A percentile compares a stretch with the other conserved stretches of the same genome.
Evolutionary conservation across 1,140 invertebrate genomes (phyloP).

Genomic region (Cotesia chilonis): DNA sequence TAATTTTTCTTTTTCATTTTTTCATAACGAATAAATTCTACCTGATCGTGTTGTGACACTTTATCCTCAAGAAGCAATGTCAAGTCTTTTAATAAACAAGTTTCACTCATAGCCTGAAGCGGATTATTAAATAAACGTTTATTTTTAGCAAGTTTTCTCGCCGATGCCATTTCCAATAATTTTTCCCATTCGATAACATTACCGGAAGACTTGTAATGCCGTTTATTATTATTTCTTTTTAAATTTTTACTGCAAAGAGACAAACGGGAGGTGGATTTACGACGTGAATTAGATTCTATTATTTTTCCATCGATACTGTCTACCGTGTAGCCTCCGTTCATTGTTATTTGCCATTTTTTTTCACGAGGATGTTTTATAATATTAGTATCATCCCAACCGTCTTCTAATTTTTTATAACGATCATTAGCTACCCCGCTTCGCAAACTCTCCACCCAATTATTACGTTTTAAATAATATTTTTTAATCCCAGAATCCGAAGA

Average conservation of each 20-base stretch:
- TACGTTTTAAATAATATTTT: slow-evolving; percentile 54
- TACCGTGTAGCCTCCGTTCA: slow-evolving; percentile 37
- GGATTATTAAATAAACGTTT: slow-evolving; percentile 56
- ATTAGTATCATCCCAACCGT: slow-evolving; percentile 60
- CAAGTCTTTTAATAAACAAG: slow-evolving; percentile 61
- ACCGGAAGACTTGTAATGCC: slow-evolving; percentile 46
- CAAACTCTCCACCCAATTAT: slow-evolving; percentile 62
- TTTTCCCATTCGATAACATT: slow-evolving; percentile 65
- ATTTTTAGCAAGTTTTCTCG: slow-evolving; percentile 56
- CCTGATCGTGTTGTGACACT: slow-evolving; percentile 48
- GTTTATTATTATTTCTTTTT: slow-evolving; percentile 36
- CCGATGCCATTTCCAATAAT: slow-evolving; percentile 67
- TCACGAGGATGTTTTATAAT: slow-evolving; percentile 51
- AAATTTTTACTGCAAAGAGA: slow-evolving; percentile 22
- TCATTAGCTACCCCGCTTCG: slow-evolving; percentile 49
- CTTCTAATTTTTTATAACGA: slow-evolving; percentile 54
- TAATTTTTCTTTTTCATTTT: too few species aligned
- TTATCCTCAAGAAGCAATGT: slow-evolving; percentile 51
- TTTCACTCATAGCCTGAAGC: slow-evolving; percentile 56
- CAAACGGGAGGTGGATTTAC: slow-evolving; percentile 21
- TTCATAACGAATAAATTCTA: slow-evolving; percentile 30
- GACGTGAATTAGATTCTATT: background rate
- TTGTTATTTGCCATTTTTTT: slow-evolving; percentile 58
- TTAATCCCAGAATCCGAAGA: slow-evolving; percentile 2
- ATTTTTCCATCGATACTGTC: background rate